Evolutionary conservation across 2,797 vertebrate species (phyloP).

Genomic region (Toxotes lorentzi): DNA sequence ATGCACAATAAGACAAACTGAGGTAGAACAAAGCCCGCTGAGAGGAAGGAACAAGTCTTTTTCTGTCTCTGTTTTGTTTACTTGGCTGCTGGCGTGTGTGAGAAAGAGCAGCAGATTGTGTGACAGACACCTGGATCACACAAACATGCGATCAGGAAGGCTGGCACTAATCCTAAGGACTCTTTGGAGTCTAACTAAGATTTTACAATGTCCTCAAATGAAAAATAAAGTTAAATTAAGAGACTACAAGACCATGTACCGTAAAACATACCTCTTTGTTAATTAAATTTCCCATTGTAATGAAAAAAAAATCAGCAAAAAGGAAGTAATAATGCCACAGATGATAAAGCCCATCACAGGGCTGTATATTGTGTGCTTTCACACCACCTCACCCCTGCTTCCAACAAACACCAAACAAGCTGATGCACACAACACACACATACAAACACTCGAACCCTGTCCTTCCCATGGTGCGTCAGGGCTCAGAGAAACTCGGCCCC

Average conservation of each 20-base stretch:
- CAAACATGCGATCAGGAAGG: conserved; percentile 70
- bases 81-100: conserved; percentile 36
- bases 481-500: conserved; percentile 58
- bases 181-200: conserved; percentile 31
- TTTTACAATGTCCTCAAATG: conserved; percentile 42
- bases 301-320: conserved; percentile 8
- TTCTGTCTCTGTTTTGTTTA: conserved; percentile 58
- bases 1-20: conserved; percentile 40
- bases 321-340: neutral
- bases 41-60: conserved; percentile 51
- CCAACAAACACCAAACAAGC: conserved; percentile 30
- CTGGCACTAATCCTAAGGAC: conserved; percentile 71
- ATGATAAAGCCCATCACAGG: neutral
- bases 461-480: conserved; percentile 52
- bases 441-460: conserved; percentile 41
- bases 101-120: conserved; percentile 68
- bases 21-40: conserved; percentile 46
- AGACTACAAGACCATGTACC: neutral
- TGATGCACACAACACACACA: conserved; percentile 41
- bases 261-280: neutral
- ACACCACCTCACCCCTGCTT: neutral
- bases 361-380: conserved; percentile 3
- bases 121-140: conserved; percentile 79
- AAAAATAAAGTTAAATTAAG: neutral
- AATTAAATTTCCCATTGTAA: neutral